A percentile compares a stretch with the other conserved stretches of the same genome.
phyloP scores from a whole-genome alignment of 2,888 invertebrate genomes.

The Drosophila vallismaia region DNA sequence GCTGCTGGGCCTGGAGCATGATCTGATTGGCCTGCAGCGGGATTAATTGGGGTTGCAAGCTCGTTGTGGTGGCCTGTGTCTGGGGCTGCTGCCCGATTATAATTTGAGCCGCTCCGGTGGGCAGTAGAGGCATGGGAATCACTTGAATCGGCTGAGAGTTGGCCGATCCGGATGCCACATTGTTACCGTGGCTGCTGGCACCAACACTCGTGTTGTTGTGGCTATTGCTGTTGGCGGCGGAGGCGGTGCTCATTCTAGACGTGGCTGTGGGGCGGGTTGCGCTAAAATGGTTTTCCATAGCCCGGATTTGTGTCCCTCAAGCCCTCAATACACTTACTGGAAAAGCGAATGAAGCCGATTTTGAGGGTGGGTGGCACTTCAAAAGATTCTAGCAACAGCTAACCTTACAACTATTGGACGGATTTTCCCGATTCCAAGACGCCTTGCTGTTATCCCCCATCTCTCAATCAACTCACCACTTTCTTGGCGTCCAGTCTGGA shows the following conservation, averaged over 20 bases:
- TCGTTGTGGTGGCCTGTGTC: slow-evolving; percentile 61
- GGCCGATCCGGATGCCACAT: slow-evolving; percentile 22
- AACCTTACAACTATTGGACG: slow-evolving; percentile 61
- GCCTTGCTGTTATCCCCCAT: slow-evolving; percentile 6
- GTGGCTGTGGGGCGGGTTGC: slow-evolving; percentile 58
- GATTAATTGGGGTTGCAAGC: slow-evolving; percentile 77
- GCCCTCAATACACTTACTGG: slow-evolving; percentile 78
- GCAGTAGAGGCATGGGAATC: slow-evolving; percentile 80
- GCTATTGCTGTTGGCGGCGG: slow-evolving; percentile 26
- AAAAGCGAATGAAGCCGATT: slow-evolving; percentile 84
- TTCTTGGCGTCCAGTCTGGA: slow-evolving; percentile 83
- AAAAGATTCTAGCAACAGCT: slow-evolving; percentile 59
- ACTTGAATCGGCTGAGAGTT: slow-evolving; percentile 75
- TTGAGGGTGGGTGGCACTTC: slow-evolving; percentile 81
- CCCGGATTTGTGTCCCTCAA: slow-evolving; percentile 52
- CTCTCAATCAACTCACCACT: slow-evolving; percentile 82
- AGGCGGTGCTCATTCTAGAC: slow-evolving; percentile 58
- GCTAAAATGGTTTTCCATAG: slow-evolving; percentile 68
- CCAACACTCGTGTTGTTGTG: slow-evolving; percentile 41
- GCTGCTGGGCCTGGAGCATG: slow-evolving; percentile 82
- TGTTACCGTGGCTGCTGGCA: slow-evolving; percentile 45
- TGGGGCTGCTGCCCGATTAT: slow-evolving; percentile 82
- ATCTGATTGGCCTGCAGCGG: slow-evolving; percentile 82
- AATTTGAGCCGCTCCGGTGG: slow-evolving; percentile 77
- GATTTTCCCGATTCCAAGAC: slow-evolving; percentile 22